Percentiles rank a stretch among this genome's conserved stretches.
These are phyloP conservation scores for Steromphala cineraria DNA, from an alignment of 2,888 invertebrate genomes.

Conservation along the genomic window DNA sequence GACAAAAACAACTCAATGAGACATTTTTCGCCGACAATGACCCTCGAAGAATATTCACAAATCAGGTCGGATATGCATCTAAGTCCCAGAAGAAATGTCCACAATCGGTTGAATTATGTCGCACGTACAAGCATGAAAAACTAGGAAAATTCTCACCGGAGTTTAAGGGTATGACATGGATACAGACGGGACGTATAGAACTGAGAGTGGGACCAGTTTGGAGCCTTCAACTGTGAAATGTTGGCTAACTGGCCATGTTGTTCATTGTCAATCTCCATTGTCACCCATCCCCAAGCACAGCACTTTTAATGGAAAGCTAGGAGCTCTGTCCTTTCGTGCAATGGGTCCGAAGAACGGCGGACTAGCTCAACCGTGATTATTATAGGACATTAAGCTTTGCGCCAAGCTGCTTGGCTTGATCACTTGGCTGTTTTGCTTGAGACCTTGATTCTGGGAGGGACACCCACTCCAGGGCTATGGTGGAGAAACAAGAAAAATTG, in stretches of 20 bases:
- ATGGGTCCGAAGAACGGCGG: background rate
- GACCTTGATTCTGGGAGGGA: background rate
- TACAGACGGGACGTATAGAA: conserved; percentile 11
- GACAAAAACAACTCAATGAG: background rate
- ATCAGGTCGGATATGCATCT: background rate
- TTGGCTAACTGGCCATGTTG: conserved; percentile 24
- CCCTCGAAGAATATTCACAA: background rate
- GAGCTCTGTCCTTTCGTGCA: conserved; percentile 2
- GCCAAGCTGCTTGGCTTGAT: conserved; percentile 13
- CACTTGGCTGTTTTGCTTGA: conserved; percentile 17
- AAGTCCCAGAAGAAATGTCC: conserved; percentile 9
- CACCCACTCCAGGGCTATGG: background rate
- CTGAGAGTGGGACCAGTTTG: background rate
- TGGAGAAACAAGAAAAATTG: conserved; percentile 8
- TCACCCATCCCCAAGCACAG: conserved; percentile 22
- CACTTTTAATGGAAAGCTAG: conserved; percentile 23
- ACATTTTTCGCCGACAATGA: background rate
- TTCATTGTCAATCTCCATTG: conserved; percentile 23
- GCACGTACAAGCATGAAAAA: conserved; percentile 12
- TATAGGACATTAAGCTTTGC: conserved; percentile 20
- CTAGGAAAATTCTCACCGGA: conserved; percentile 1
- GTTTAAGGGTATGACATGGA: background rate
- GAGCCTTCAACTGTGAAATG: conserved; percentile 26
- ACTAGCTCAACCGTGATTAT: conserved; percentile 7
- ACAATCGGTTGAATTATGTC: background rate